Percentiles rank a stretch among this genome's conserved stretches.
Evolutionary conservation across 2,888 invertebrate species (phyloP).

Genomic region (Tetanocera ferruginea): DNA sequence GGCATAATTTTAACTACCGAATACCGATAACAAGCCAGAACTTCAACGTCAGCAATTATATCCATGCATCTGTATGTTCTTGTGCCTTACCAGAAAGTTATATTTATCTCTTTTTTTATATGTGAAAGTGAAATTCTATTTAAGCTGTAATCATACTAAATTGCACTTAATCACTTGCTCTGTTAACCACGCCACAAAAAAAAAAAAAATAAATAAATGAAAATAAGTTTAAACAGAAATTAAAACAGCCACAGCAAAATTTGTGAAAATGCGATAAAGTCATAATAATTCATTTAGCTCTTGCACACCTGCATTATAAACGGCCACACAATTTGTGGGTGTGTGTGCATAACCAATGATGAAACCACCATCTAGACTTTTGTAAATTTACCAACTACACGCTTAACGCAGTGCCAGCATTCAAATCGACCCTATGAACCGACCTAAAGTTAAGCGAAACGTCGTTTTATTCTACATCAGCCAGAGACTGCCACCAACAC

Average conservation of each 20-base stretch:
- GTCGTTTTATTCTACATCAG: not conserved
- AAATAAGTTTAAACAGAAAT: too few relatives aligned
- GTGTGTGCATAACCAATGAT: not conserved
- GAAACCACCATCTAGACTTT: not conserved
- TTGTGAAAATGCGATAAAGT: not conserved
- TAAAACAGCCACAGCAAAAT: not conserved
- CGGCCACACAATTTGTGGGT: not conserved
- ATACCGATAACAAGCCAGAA: too few relatives aligned
- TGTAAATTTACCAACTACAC: not conserved
- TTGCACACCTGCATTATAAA: not conserved
- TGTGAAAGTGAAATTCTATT: not conserved
- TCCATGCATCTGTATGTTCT: too few relatives aligned
- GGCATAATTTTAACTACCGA: too few relatives aligned
- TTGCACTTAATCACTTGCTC: not conserved
- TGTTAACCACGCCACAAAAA: not conserved
- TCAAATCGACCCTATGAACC: not conserved
- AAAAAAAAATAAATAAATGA: not conserved
- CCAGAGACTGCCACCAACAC: not conserved
- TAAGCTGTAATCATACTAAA: not conserved
- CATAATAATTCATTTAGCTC: conserved; percentile 11
- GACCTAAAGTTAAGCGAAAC: not conserved
- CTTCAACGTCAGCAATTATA: too few relatives aligned
- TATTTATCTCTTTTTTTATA: not conserved
- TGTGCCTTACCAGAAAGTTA: too few relatives aligned
- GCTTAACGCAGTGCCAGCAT: not conserved